Conservation (phyloP, 2,113 vertebrate genomes). For the Neomonachus schauinslandi region DNA sequence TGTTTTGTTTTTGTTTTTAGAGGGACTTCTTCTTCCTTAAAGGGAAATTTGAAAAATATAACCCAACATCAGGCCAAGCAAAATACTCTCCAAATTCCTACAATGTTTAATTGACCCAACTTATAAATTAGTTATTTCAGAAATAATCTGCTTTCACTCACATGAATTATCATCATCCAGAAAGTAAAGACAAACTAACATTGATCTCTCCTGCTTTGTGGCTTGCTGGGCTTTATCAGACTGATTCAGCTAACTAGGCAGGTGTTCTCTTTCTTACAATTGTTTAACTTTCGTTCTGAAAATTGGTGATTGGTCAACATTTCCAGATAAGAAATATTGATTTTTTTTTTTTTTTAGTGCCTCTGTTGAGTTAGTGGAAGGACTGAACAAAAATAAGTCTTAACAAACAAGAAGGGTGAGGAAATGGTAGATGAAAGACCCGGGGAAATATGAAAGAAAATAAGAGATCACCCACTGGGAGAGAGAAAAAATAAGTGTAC, state of each 20-base stretch:
- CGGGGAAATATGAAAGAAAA: background rate
- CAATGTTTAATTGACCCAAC: background rate
- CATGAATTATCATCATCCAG: background rate
- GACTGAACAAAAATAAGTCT: constrained; percentile 11
- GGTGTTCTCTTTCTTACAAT: background rate
- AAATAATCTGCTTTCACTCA: background rate
- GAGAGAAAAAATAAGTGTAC: background rate
- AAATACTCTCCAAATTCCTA: background rate
- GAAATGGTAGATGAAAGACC: background rate
- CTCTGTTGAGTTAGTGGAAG: background rate
- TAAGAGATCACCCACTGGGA: background rate
- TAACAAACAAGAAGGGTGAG: background rate
- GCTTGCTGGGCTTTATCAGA: background rate
- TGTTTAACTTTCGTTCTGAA: constrained; percentile 5
- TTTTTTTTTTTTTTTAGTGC: background rate
- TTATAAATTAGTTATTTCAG: background rate
- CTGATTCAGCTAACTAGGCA: background rate
- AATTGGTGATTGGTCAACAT: background rate
- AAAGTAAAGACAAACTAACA: background rate
- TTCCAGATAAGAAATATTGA: background rate
- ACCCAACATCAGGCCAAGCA: background rate
- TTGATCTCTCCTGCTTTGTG: background rate
- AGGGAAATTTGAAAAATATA: background rate
- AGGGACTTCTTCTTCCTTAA: background rate
- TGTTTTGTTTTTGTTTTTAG: background rate